Evolutionary conservation across 2,797 vertebrate genomes (phyloP).

Genomic region (Chelidonichthys spinosus): DNA sequence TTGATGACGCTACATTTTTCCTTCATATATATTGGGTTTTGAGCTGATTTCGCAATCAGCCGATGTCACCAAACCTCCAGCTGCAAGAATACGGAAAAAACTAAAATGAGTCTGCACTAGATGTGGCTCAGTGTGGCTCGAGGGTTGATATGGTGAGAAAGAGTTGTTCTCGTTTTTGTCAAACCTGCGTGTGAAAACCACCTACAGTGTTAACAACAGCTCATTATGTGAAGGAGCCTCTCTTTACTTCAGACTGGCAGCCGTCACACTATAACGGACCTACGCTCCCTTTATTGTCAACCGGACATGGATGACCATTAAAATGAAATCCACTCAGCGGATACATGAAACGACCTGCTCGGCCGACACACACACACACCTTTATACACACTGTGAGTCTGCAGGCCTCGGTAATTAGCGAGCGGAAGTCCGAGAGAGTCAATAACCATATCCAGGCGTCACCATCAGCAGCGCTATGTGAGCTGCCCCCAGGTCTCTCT

Average conservation of each 20-base stretch:
- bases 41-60: background rate
- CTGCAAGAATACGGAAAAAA: background rate
- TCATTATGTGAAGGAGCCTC: background rate
- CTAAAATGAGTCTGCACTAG: background rate
- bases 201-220: slow-evolving; percentile 18
- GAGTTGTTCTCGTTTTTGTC: slow-evolving; percentile 17
- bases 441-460: slow-evolving; percentile 59
- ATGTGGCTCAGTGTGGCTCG: background rate
- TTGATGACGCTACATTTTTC: slow-evolving; percentile 21
- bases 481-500: slow-evolving; percentile 7
- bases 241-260: slow-evolving; percentile 45
- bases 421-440: slow-evolving; percentile 49
- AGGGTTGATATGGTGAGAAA: slow-evolving; percentile 30
- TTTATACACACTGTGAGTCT: slow-evolving; percentile 32
- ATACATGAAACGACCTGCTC: slow-evolving; percentile 31
- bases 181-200: slow-evolving; percentile 38
- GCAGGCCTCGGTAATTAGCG: slow-evolving; percentile 62
- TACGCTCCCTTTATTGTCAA: slow-evolving; percentile 20
- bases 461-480: slow-evolving; percentile 12
- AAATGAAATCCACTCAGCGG: slow-evolving; percentile 36
- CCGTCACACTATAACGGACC: background rate
- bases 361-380: slow-evolving; percentile 2
- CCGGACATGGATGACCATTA: slow-evolving; percentile 39
- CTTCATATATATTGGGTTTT: background rate
- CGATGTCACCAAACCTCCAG: background rate